phyloP scores from a whole-genome alignment of 2,797 vertebrate genomes.

The Chaenodraco wilsoni region DNA sequence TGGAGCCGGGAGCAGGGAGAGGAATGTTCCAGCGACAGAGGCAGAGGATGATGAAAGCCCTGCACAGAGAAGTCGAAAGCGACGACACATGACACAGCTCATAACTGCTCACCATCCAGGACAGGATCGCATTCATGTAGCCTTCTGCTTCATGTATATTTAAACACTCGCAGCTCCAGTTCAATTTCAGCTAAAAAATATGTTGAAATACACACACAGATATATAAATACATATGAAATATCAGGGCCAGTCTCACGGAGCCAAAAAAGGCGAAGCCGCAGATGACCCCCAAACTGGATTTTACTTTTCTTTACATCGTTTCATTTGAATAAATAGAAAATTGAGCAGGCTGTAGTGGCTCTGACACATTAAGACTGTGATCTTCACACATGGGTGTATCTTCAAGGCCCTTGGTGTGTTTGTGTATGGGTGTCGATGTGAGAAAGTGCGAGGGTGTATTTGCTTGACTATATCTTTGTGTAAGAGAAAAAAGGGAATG shows the following conservation, averaged over 20 bases:
- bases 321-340: conserved; percentile 62
- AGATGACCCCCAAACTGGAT: conserved; percentile 40
- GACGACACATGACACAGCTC: conserved; percentile 78
- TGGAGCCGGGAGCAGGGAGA: conserved; percentile 63
- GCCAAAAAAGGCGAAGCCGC: conserved; percentile 5
- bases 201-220: conserved; percentile 21
- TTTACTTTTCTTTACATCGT: conserved; percentile 34
- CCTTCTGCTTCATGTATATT: conserved; percentile 76
- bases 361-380: conserved; percentile 74
- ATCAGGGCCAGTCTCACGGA: conserved; percentile 6
- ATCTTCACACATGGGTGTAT: conserved; percentile 77
- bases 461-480: conserved; percentile 80
- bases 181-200: conserved; percentile 61
- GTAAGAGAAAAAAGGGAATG: conserved; percentile 65
- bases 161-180: conserved; percentile 63
- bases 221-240: conserved; percentile 1
- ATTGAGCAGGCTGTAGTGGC: conserved; percentile 65
- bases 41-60: conserved; percentile 74
- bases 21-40: conserved; percentile 71
- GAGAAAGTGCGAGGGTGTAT: conserved; percentile 78
- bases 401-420: conserved; percentile 78
- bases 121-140: conserved; percentile 66
- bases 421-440: conserved; percentile 77
- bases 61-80: conserved; percentile 65
- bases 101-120: conserved; percentile 74